Evolutionary conservation across 2,113 vertebrate species (phyloP), one percentile per base, ranked within the genome.

Genomic region (Sporophila hypoxantha): DNA sequence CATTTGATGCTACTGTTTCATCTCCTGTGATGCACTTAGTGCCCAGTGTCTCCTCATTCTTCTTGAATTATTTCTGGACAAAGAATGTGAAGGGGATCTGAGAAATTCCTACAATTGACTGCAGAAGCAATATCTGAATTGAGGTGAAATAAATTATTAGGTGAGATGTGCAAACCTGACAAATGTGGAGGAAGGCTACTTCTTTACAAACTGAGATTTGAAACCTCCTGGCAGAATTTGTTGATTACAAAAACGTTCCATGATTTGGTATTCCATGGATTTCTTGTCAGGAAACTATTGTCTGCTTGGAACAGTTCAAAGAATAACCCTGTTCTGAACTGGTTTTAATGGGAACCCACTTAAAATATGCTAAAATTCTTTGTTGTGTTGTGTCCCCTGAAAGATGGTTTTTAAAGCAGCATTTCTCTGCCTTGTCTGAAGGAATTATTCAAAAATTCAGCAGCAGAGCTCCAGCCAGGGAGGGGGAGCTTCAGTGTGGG

Each of bases 201-300:
- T 73, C 73, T 89, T 61, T 26, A 57, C 60, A 79, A 46, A 37
- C 3, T 60, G 71, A 71, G 67, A 85, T 71, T 71, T 88, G 85
- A 88, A 77, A 87, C 87, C 81, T 87, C 41, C 44, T 93, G 70
- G 85, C 94, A 60, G 44, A 47, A 71, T 41, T 82, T 49, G 29
- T 69, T 82, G 64, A 53, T 81, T 84, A 42, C 59, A 60, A 23
- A 94, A 85, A 57, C 29, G 16, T 83, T 94, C 92, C 78, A 5
- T 76, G 52, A 73, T 82, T 84, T 95, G 66, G 39, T 73, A 42
- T 52, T 94, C 73, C 86, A 69, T 42, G 76, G 81, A 61, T 91
- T 79, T 93, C 42, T 85, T 87, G 61, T 91, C 73, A 62, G 94
- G 91, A 94, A 94, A 91, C 62, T 75, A 42, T 71, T 60, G 53